A percentile compares a stretch with the other conserved stretches of the same genome.
Conservation (phyloP, 2,113 vertebrate genomes). For the Micromys minutus region DNA sequence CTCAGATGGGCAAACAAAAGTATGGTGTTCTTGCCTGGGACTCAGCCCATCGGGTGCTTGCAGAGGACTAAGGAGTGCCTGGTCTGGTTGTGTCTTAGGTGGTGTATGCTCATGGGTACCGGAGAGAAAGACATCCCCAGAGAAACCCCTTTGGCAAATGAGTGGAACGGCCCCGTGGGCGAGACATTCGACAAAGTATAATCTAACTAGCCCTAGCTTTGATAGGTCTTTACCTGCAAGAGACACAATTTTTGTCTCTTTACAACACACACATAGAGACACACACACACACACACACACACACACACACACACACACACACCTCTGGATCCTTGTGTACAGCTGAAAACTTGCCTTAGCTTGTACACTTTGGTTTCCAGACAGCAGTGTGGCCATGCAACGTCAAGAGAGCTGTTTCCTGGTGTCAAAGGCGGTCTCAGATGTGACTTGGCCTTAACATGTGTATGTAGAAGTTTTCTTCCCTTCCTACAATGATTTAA, state of each 20-base stretch:
- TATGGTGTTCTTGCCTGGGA: not conserved
- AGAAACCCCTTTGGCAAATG: not conserved
- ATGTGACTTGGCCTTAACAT: not conserved
- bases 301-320: not conserved
- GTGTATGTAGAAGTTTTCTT: not conserved
- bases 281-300: not conserved
- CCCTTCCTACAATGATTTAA: not conserved
- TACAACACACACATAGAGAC: not conserved
- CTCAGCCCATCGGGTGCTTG: too few species aligned
- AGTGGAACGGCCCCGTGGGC: too few species aligned
- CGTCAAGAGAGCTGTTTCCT: not conserved
- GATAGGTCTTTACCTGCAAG: accelerated
- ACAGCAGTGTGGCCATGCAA: too few species aligned
- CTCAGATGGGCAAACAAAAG: not conserved
- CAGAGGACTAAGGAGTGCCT: accelerated
- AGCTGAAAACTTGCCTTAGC: not conserved
- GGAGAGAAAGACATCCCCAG: not conserved
- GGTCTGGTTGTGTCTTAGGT: not conserved
- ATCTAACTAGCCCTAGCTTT: too few species aligned
- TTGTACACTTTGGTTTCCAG: not conserved
- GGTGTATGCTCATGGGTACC: accelerated
- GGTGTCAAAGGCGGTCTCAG: not conserved
- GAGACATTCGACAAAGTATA: not conserved
- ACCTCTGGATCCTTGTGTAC: not conserved
- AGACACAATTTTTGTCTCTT: not conserved